Base-by-base conservation (phyloP, 2,113 vertebrate species). In the Edolisoma coerulescens region DNA sequence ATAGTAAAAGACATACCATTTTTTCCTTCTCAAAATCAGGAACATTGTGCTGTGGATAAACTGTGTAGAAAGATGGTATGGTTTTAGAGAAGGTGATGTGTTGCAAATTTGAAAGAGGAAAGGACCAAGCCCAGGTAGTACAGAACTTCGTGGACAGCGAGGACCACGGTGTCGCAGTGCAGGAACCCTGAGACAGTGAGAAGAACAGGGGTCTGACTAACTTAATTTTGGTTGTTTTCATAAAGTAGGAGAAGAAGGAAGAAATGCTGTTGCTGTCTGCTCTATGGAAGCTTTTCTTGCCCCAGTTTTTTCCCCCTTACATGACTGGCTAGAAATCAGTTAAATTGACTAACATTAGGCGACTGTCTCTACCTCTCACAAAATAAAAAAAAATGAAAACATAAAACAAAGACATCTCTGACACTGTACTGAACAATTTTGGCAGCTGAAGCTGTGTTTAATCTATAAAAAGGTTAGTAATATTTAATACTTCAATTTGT, bases 401-500 rank as follows among this genome's bases (percentile, higher is more conserved):
- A 41, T 65, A 74, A 95, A 95, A 26, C 79, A 94, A 86, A 96
- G 82, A 90, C 79, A 56, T 92, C 52, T 88, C 79, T 82, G 87
- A 79, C 69, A 60, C 50, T 47, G 42, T 74, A 76, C 53, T 67
- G 76, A 95, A 79, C 61, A 84, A 45, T 56, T 95, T 53, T 93
- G 93, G 76, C 90, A 94, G 60, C 71, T 80, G 63, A 89, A 79
- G 41, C 76, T 87, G 82, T 96, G 94, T 92, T 96, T 97, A 94
- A 89, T 94, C 94, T 87, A 63, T 91, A 93, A 96, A 95, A 75
- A 95, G 87, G 95, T 93, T 93, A 93, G 75, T 92, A 81, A 92
- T 94, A 94, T 92, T 96, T 96, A 96, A 96, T 93, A 96, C 91
- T 94, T 90, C 54, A 86, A 91, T 96, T 97, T 97, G 89, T 96